Evolutionary conservation across 2,113 vertebrate genomes (phyloP), one percentile per base, ranked within the genome.

Genomic region (Alligator mississippiensis): DNA sequence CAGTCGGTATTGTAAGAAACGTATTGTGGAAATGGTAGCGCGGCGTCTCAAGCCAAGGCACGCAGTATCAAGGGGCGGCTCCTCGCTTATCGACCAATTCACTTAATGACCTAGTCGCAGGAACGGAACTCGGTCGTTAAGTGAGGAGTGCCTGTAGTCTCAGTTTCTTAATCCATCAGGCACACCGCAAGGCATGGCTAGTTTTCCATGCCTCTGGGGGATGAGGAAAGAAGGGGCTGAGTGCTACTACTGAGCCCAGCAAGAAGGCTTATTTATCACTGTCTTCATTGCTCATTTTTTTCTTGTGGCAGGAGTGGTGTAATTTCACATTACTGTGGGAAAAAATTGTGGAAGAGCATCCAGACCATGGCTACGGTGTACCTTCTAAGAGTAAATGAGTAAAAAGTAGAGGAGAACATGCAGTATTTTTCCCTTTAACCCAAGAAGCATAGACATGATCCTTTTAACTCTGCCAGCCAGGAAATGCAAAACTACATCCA

Each of bases 301-400:
- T 66, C 8, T 66, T n/a, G 64, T n/a, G 64, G 11, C 27, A n/a
- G 4, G 16, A 66, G 64, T 66, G 14, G 28, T n/a, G 27, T 2
- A n/a, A 28, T n/a, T n/a, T 66, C 28, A n/a, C 16, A 28, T 66
- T 9, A n/a, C 14, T 7, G 4, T 63, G 75, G 62, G 72, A 96
- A 94, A 88, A 82, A 88, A 95, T 86, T 28, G 63, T 18, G 72
- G 30, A 76, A 95, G 17, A 89, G 59, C 82, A 91, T 28, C 28
- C 64, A n/a, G 15, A 15, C 17, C 25, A 28, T 16, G 28, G 17
- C 64, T 66, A n/a, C n/a, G 17, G 16, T 9, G n/a, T 28, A n/a
- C n/a, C n/a, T 66, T 66, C 62, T 66, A 66, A 66, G 64, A 28
- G 64, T n/a, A 66, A 64, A 28, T 64, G 28, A 27, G 62, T 64